Evolutionary conservation across 2,113 vertebrate genomes (phyloP).

Genomic region (Phocoena phocoena): DNA sequence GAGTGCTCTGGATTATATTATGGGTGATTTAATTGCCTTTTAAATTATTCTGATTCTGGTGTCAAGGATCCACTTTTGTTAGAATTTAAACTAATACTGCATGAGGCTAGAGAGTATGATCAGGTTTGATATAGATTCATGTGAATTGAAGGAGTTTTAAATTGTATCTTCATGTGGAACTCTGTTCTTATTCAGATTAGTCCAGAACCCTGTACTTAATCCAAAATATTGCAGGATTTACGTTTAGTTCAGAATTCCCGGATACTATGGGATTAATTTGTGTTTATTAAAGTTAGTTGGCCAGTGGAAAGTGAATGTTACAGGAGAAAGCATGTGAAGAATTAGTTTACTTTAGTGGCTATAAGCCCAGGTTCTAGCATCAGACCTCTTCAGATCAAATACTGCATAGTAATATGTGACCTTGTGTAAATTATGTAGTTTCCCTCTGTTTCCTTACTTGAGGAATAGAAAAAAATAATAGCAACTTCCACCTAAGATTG

Average conservation of each 20-base stretch:
- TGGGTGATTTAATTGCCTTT: not conserved
- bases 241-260: not conserved
- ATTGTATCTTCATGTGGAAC: not conserved
- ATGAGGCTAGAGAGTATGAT: rapidly evolving
- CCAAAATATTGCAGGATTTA: not conserved
- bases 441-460: not conserved
- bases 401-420: not conserved
- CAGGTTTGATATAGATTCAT: not conserved
- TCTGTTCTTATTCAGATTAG: not conserved
- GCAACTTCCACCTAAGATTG: not conserved
- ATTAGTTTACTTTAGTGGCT: too few relatives aligned
- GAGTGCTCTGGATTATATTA: not conserved
- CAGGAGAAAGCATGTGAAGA: not conserved
- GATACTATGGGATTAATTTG: not conserved
- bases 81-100: not conserved
- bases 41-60: not conserved
- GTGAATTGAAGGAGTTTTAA: not conserved
- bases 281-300: not conserved
- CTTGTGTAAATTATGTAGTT: not conserved
- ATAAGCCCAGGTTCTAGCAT: too few relatives aligned
- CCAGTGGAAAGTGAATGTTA: not conserved
- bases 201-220: not conserved
- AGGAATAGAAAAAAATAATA: not conserved
- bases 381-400: not conserved
- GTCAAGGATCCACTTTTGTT: not conserved